Evolutionary conservation across 2,113 vertebrate genomes (phyloP).

Genomic region (Vimba vimba): DNA sequence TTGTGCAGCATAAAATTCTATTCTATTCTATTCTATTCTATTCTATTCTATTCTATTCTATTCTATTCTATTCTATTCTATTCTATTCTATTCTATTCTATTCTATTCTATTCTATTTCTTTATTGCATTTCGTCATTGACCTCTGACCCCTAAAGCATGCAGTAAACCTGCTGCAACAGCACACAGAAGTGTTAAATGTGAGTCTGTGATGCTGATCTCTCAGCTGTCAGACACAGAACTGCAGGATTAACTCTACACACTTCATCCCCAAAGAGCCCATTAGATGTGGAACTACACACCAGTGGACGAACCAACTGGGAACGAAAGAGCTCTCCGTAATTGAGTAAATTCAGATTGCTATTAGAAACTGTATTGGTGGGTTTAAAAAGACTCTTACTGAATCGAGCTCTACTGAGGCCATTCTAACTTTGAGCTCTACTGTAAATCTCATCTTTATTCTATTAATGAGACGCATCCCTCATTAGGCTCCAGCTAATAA

Average conservation of each 20-base stretch:
- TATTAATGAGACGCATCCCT: background rate
- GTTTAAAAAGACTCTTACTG: too few species aligned
- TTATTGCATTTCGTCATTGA: background rate
- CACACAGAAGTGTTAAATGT: background rate
- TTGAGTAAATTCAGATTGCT: background rate
- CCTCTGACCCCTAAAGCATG: background rate
- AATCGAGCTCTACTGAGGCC: too few species aligned
- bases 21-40: too few species aligned
- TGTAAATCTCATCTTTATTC: background rate
- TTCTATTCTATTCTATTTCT: background rate
- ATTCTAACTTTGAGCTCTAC: background rate
- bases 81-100: background rate
- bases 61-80: too few species aligned
- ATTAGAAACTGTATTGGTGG: background rate
- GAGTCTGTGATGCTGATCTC: background rate
- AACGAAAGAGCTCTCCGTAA: background rate
- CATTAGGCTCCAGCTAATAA: background rate
- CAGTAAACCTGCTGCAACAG: background rate
- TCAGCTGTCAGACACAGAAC: background rate
- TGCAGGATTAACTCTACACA: background rate
- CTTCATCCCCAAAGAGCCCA: conserved; percentile 10
- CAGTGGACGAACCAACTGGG: background rate
- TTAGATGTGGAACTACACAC: background rate
- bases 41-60: too few species aligned
- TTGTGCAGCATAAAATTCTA: too few species aligned